Evolutionary conservation across 35 echinoderm and acorn worm genomes (phyloP), one percentile per base, ranked within the genome.

Genomic region (Apostichopus japonicus): DNA sequence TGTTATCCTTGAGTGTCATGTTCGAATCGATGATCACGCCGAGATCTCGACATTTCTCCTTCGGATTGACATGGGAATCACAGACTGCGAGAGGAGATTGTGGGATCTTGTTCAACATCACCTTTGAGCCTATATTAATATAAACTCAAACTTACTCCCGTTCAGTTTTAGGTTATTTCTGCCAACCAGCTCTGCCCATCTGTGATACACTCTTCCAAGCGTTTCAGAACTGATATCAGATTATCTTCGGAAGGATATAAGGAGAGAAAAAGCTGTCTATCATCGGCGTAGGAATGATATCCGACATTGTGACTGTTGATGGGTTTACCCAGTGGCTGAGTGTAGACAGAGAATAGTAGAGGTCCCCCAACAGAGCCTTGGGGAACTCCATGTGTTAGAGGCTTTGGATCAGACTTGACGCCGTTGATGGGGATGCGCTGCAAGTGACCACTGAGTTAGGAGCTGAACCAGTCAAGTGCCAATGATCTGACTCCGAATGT

Each of bases 381-480:
- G 0, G 90, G 77, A 15, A 92, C 56, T 54, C 79, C 77, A 56
- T 59, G 22, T 24, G 24, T 55, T 71, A 91, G 53, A 53, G 27
- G 55, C 44, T 17, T 19, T 83, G 25, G 54, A 80, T 93, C 72
- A 77, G 90, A 92, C 25, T 65, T 52, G 76, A 92, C 54, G 51
- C 87, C 92, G 23, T 77, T 88, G 25, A 92, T 89, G 52, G 58
- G 11, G 5, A 96, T 77, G 55, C 62, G 57, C 24, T 96, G 92
- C 62, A 14, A 58, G 25, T 89, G 65, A 63, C 71, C 79, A 19
- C 22, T 96, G 11, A 96, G 87, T 56, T 91, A 94, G 23, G 81
- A 92, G 4, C 71, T 55, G 55, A 94, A 92, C 95, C 88, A 96
- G 86, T 81, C 53, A n/a, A 95, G 87, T 16, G 53, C 52, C 23